phyloP scores from a whole-genome alignment of 23 tunicate genomes.

The Aplidium turbinatum region DNA sequence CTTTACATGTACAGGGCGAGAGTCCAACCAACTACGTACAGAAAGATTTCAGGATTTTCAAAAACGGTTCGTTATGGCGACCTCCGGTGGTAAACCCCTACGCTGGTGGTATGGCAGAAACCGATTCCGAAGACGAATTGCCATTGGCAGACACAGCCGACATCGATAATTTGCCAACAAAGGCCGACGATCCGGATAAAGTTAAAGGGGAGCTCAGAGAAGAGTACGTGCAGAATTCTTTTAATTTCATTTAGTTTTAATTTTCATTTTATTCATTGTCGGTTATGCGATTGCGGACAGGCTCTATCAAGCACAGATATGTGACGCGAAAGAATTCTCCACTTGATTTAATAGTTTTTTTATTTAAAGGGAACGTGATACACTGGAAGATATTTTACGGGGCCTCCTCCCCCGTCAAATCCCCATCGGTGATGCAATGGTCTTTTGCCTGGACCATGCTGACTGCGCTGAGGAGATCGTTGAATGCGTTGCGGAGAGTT shows the following conservation, averaged over 20 bases:
- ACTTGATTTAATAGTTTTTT: too few species aligned
- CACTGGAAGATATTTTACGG: constrained; percentile 84
- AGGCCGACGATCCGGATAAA: constrained; percentile 52
- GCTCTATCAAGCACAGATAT: too few species aligned
- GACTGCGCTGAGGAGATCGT: constrained; percentile 96
- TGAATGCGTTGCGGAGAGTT: constrained; percentile 85
- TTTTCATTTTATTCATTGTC: too few species aligned
- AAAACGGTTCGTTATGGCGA: constrained; percentile 83
- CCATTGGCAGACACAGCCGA: constrained; percentile 28
- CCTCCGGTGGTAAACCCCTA: constrained; percentile 88
- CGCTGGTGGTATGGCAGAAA: constrained; percentile 54
- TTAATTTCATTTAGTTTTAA: too few species aligned
- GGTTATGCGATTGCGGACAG: too few species aligned
- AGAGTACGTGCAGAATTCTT: too few species aligned
- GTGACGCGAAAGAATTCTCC: too few species aligned
- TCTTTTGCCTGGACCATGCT: constrained; percentile 88
- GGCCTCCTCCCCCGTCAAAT: constrained; percentile 71
- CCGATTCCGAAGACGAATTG: constrained; percentile 73
- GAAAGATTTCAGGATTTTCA: constrained; percentile 70
- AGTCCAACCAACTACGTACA: constrained; percentile 66
- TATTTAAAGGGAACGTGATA: constrained; percentile 81
- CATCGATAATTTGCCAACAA: constrained; percentile 15
- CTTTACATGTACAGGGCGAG: constrained; percentile 58
- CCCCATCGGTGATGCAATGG: constrained; percentile 85
- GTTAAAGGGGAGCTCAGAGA: constrained; percentile 63